A percentile compares a stretch with the other conserved stretches of the same genome.
Evolutionary conservation across 2,797 vertebrate genomes (phyloP).

Genomic region (Intellagama lesueurii): DNA sequence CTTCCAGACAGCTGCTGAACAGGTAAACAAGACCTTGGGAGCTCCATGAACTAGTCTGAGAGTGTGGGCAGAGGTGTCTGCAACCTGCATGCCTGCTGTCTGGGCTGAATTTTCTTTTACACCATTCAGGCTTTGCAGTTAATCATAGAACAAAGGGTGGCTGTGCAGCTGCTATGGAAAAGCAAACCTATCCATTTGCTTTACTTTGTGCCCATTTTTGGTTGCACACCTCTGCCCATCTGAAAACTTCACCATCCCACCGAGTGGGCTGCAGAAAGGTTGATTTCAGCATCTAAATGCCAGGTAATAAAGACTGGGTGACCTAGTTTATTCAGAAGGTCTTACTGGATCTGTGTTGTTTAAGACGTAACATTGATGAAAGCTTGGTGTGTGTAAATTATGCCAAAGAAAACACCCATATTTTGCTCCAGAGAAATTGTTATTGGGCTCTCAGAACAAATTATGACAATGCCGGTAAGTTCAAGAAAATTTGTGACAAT

Average conservation of each 20-base stretch:
- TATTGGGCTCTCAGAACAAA: neutral
- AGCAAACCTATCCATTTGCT: constrained; percentile 47
- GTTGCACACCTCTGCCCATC: constrained; percentile 57
- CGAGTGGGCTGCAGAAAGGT: constrained; percentile 24
- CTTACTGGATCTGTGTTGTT: neutral
- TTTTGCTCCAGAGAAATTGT: neutral
- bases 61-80: neutral
- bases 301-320: neutral
- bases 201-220: constrained; percentile 47
- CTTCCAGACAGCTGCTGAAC: constrained; percentile 48
- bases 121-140: constrained; percentile 50
- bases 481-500: neutral
- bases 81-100: constrained; percentile 41
- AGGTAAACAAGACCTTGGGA: constrained; percentile 58
- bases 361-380: neutral
- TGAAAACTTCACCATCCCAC: constrained; percentile 6
- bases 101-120: constrained; percentile 56
- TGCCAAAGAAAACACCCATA: constrained; percentile 6
- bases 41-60: constrained; percentile 50
- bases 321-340: neutral
- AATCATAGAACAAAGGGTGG: constrained; percentile 51
- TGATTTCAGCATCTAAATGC: neutral
- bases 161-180: constrained; percentile 48
- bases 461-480: neutral
- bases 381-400: neutral